Evolutionary conservation across 2,797 vertebrate species (phyloP).

Genomic region (Tangara arthus): DNA sequence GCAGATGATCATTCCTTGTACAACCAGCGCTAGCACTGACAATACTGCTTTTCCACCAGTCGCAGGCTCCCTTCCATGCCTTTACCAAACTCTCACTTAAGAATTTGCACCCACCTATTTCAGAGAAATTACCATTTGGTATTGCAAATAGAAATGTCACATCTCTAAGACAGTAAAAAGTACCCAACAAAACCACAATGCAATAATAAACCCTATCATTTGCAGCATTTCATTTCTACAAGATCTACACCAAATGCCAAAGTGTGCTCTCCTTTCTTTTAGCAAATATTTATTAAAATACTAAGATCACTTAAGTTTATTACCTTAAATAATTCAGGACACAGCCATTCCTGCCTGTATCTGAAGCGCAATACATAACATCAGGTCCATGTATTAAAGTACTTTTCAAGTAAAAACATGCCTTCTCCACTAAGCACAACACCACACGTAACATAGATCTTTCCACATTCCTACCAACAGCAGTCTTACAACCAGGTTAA

Average conservation of each 20-base stretch:
- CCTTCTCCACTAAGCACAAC: background rate
- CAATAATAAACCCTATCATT: background rate
- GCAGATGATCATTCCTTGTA: background rate
- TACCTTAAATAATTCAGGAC: background rate
- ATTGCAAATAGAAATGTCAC: background rate
- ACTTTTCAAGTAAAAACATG: background rate
- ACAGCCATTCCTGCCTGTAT: background rate
- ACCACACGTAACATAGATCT: accelerated
- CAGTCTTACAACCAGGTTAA: background rate
- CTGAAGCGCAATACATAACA: background rate
- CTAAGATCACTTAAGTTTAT: background rate
- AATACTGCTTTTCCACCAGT: background rate
- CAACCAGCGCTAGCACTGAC: background rate
- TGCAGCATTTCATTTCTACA: background rate
- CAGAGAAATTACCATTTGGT: background rate
- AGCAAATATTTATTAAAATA: background rate
- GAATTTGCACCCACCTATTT: background rate
- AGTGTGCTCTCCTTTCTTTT: background rate
- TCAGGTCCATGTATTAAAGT: background rate
- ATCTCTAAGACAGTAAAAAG: background rate
- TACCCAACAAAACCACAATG: background rate
- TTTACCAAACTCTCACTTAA: background rate
- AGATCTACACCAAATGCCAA: background rate
- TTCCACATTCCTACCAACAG: background rate
- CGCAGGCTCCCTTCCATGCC: background rate